Percentiles rank a stretch among this genome's conserved stretches.
Evolutionary conservation across 2,888 invertebrate genomes (phyloP).

Genomic region (Caenorhabditis doughertyi): DNA sequence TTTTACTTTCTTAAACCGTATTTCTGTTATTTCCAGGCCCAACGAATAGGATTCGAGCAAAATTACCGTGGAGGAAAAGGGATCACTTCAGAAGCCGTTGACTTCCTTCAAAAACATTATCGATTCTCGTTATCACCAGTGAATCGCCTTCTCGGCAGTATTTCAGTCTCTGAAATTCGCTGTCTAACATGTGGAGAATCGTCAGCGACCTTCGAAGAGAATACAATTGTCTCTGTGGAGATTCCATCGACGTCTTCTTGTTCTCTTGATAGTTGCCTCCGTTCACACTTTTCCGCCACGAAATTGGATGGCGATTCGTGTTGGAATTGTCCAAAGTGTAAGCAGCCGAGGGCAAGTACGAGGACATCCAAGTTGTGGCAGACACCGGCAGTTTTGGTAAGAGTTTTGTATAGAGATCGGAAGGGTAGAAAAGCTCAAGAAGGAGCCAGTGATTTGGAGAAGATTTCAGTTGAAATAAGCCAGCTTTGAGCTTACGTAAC

Average conservation of each 20-base stretch:
- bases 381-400: slow-evolving; percentile 74
- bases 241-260: slow-evolving; percentile 31
- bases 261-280: slow-evolving; percentile 67
- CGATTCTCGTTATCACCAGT: slow-evolving; percentile 77
- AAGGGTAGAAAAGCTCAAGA: too few relatives aligned
- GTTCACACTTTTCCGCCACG: slow-evolving; percentile 67
- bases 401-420: too few relatives aligned
- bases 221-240: slow-evolving; percentile 63
- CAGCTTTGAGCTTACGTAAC: too few relatives aligned
- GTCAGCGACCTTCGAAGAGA: slow-evolving; percentile 78
- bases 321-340: slow-evolving; percentile 81
- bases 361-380: slow-evolving; percentile 76
- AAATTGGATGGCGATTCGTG: slow-evolving; percentile 71
- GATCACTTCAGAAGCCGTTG: slow-evolving; percentile 70
- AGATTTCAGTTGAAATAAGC: too few relatives aligned
- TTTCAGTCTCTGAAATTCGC: slow-evolving; percentile 74
- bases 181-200: slow-evolving; percentile 72
- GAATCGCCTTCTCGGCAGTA: slow-evolving; percentile 73
- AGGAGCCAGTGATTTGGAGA: not conserved
- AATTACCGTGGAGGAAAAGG: slow-evolving; percentile 76
- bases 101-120: slow-evolving; percentile 67
- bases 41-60: slow-evolving; percentile 74
- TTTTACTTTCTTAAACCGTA: too few relatives aligned
- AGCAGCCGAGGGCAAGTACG: slow-evolving; percentile 63
- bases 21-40: slow-evolving; percentile 66